A percentile compares a stretch with the other conserved stretches of the same genome.
These are phyloP conservation scores for Cordylochernes scorpioides DNA, from an alignment of 2,888 invertebrate species.

Conservation along the genomic window DNA sequence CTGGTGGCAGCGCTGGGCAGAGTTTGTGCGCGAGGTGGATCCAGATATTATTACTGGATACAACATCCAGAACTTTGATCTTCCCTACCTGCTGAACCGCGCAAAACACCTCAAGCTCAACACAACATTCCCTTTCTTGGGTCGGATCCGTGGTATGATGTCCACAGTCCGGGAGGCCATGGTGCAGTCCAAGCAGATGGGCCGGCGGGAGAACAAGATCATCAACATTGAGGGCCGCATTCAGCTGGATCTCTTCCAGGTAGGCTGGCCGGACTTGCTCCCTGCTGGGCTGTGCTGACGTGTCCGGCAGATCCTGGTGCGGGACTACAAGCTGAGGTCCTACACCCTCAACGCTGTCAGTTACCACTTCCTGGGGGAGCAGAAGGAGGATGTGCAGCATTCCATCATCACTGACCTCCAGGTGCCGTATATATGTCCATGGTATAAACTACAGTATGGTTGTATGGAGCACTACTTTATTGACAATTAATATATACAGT, in stretches of 20 bases:
- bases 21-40: constrained; percentile 76
- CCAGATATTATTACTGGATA: constrained; percentile 97
- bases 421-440: too few relatives aligned
- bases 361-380: constrained; percentile 90
- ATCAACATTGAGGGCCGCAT: constrained; percentile 92
- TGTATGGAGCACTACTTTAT: too few relatives aligned
- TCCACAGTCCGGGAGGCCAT: constrained; percentile 61
- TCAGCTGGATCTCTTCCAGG: constrained; percentile 77
- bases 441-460: too few relatives aligned
- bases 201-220: constrained; percentile 71
- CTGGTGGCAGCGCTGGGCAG: constrained; percentile 78
- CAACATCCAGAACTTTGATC: constrained; percentile 96
- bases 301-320: constrained; percentile 39
- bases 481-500: too few relatives aligned
- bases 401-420: constrained; percentile 92
- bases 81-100: constrained; percentile 77
- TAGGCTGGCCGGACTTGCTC: constrained; percentile 19
- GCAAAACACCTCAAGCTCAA: constrained; percentile 60
- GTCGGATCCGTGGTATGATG: constrained; percentile 48
- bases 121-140: constrained; percentile 55
- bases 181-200: constrained; percentile 91
- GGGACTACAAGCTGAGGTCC: constrained; percentile 88
- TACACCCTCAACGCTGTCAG: constrained; percentile 94
- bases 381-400: constrained; percentile 98
- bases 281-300: background rate